Base-by-base conservation (phyloP, 2,113 vertebrate species). In the Tilapia sparmanii region DNA sequence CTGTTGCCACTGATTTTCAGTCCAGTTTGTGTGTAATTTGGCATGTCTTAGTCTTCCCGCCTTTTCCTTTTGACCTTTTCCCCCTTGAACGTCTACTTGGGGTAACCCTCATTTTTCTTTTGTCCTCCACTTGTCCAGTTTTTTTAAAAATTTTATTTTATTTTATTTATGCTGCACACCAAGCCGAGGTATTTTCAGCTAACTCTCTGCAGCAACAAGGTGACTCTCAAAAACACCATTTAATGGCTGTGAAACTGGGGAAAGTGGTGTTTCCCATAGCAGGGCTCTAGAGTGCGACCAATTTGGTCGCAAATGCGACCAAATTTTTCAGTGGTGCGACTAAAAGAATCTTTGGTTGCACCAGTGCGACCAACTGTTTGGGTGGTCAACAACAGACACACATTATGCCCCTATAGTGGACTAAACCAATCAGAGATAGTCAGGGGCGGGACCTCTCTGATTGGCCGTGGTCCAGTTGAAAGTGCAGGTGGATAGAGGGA, bases 111-210 rank as follows among this genome's bases (percentile, higher is more conserved):
- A 10, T 22, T 71, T 24, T 16, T 71, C 3, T 16, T 42, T 71
- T 71, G 3, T 26, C 38, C 11, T 71, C 13, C 38, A 42, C 13
- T 71, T 71, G 7, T 68, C 63, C 3, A 68, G 11, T 66, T 66
- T 38, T 66, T 15, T 15, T 2, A 0, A 1, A 13, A 68, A 4
- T n/a, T n/a, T n/a, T n/a, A n/a, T n/a, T n/a, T n/a, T n/a, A n/a
- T n/a, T n/a, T n/a, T n/a, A n/a, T n/a, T n/a, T n/a, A n/a, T 38
- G 33, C 63, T 68, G 19, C 63, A 68, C 7, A 38, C 7, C 19
- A 68, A 38, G 19, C 7, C 1, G 33, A 68, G 11, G 3, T 68
- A 68, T 68, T 22, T 68, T 68, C 63, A 40, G 63, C 33, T 68
- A 68, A 22, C 0, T 0, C 63, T 68, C 33, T 63, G n/a, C 45